Base-by-base conservation (phyloP, 2,797 vertebrate genomes). In the Sebastes itinus region DNA sequence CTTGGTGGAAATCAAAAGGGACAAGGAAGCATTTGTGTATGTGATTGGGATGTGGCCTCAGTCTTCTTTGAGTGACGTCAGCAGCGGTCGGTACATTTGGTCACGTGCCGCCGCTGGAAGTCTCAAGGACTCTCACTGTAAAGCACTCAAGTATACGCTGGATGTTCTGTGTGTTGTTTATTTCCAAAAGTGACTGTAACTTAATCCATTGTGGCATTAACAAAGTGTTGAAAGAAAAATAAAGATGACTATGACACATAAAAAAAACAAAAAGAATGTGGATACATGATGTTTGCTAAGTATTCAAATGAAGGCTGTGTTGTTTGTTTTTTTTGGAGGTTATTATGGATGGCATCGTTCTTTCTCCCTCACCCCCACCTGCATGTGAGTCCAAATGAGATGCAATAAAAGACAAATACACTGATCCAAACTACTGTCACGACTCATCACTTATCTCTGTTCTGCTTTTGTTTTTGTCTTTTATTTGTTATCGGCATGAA, bases 361-460 rank as follows among this genome's bases (percentile, higher is more conserved):
- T 56, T 55, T 68, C 80, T 30, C 61, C 81, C 84, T 77, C 46
- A 35, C 74, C 67, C 96, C 96, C 92, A 97, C 89, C 94, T 98
- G 98, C 98, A 99, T 99, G 98, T 96, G 94, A 97, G 92, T 97
- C 97, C 96, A 96, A 97, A 96, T 98, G 96, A 99, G 96, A 99
- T 98, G 97, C 97, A 99, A 99, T 99, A 98, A 99, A 96, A 93
- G 87, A 88, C 72, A 91, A 93, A 97, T 95, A 96, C 96, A 95
- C 96, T 95, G 93, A 97, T 96, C 93, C 94, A 96, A 95, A 95
- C 92, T 90, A 94, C 66, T 69, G 71, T 87, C 84, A 80, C 23
- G 85, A 64, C 77, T 91, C 67, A 76, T 93, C 87, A 89, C 82
- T 91, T 75, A n/a, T 52, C 20, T 78, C 73, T 85, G 33, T 32